A percentile compares a stretch with the other conserved stretches of the same genome.
These are phyloP conservation scores for Psilopsiagon aymara DNA, from an alignment of 2,113 vertebrate species.

Conservation along the genomic window DNA sequence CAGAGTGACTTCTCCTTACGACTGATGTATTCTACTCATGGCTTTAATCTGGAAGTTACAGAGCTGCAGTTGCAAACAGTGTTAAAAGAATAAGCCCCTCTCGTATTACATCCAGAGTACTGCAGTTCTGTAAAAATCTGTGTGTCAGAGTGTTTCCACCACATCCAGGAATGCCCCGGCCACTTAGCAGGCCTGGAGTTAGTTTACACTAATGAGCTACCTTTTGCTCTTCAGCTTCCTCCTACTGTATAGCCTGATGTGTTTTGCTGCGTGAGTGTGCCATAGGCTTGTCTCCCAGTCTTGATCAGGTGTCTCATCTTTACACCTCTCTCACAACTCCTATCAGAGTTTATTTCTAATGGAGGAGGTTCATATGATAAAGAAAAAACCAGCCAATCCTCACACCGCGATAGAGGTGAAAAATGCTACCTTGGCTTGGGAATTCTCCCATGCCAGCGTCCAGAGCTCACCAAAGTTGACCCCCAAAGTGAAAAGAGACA, in stretches of 20 bases:
- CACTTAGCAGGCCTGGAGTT: constrained; percentile 59
- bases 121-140: neutral
- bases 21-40: neutral
- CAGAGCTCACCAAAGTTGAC: constrained; percentile 89
- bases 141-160: constrained; percentile 53
- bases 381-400: constrained; percentile 83
- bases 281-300: constrained; percentile 80
- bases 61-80: neutral
- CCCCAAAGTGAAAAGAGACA: constrained; percentile 83
- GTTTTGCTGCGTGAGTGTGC: constrained; percentile 83
- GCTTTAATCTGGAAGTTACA: neutral
- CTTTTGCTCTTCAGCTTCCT: constrained; percentile 86
- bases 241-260: constrained; percentile 83
- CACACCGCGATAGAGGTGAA: constrained; percentile 87
- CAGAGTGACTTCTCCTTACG: neutral
- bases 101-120: neutral
- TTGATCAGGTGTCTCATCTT: constrained; percentile 86
- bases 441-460: constrained; percentile 85
- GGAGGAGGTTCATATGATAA: constrained; percentile 90
- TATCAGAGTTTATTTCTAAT: constrained; percentile 94
- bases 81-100: neutral
- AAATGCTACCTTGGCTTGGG: constrained; percentile 91
- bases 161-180: constrained; percentile 52
- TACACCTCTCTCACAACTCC: constrained; percentile 84
- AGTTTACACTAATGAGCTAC: constrained; percentile 84